Evolutionary conservation across 2,888 invertebrate genomes (phyloP), one percentile per base, ranked within the genome.

Genomic region (Lithophane ornitopus): DNA sequence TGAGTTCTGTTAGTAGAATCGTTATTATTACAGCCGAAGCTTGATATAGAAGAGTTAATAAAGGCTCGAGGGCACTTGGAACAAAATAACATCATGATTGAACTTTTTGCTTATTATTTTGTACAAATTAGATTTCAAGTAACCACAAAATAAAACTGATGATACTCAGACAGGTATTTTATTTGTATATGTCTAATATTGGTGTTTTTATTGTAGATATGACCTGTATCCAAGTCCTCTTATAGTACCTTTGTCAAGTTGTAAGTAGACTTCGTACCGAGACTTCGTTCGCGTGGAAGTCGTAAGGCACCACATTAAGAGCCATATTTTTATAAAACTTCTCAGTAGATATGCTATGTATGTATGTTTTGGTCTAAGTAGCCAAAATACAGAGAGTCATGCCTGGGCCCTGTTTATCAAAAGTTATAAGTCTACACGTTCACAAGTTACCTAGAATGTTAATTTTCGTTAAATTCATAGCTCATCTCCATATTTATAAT

Each of bases 101-200:
- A 62, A 74, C 58, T 80, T 78, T 78, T 78, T 78, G 83, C 59
- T 80, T 67, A 74, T 62, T 70, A 78, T 70, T 70, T 59, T 46
- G 19, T 19, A 63, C 46, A 76, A 83, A 85, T 83, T 83, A 63
- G 52, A 66, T 75, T 82, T 49, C 34, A 52, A 72, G 19, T 62
- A 63, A 77, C 46, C 70, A 59, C 28, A 63, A 56, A 59, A 71
- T 59, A 52, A 58, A 22, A 34, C 6, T 28, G 52, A 74, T 65
- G 41, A 46, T 52, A 22, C 22, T 41, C n/a, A 28, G 54, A 26
- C 26, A 34, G 4, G 14, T 62, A 28, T 28, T 59, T 59, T 16
- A 8, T 39, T 61, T 16, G 16, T 59, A 16, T 28, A 11, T n/a
- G 34, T 44, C 26, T 39, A 19, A 19, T 68, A 14, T n/a, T 34